Base-by-base conservation (phyloP, 2,888 invertebrate species). In the Scaeva pyrastri region DNA sequence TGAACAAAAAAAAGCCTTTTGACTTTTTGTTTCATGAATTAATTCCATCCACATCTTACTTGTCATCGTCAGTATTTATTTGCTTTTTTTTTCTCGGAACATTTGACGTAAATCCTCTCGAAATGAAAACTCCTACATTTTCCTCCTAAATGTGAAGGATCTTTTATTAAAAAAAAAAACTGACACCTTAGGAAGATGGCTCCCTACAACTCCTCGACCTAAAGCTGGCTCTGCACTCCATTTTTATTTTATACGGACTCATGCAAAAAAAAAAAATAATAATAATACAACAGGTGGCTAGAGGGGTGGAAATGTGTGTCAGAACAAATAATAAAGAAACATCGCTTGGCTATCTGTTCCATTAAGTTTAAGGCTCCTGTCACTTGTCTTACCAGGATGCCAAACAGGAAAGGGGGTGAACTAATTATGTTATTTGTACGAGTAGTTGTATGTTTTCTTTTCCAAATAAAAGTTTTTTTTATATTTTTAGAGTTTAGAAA, bases 51-150 rank as follows among this genome's bases (percentile, higher is more conserved):
- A 10, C 16, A 60, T 64, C 5, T 43, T 12, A n/a, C 23, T 43
- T 64, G 64, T 64, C 45, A 16, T 64, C 31, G 45, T 26, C 5
- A 50, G 11, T 19, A 8, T 60, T 21, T 14, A 21, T 41, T 60
- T 41, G 2, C 21, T 39, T 11, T 60, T 39, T 23, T 39, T 23
- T n/a, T 5, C 23, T 14, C 11, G 0, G 2, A 39, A 41, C 14
- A 21, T 19, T 60, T 39, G 58, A 60, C 58, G 19, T 14, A 60
- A 39, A 21, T 60, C 58, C 36, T 39, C 21, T 39, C 14, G 12
- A 39, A 60, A 60, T 60, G 39, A 60, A 60, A 60, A n/a, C 60
- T 56, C 60, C 60, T 60, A 41, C 21, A 60, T 58, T 58, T 39
- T 60, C 14, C 19, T 60, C 14, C 3, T 19, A 19, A 66, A 48